Conservation (phyloP, 1,140 invertebrate species). For the Arctopsyche grandis region DNA sequence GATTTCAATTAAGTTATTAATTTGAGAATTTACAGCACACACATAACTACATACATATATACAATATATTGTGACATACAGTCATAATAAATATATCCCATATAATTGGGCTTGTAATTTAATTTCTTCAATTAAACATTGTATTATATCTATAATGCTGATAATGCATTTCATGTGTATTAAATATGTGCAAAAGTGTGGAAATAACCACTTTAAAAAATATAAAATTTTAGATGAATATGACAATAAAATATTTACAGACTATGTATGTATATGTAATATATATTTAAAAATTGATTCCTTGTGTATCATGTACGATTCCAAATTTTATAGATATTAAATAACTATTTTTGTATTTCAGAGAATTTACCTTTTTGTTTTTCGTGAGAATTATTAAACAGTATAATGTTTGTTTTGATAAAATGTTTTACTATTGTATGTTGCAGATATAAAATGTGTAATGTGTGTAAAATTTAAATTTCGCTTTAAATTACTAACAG, state of each 20-base stretch:
- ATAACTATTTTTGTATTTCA: slow-evolving; percentile 1
- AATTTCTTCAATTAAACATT: no score
- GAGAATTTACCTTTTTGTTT: not conserved
- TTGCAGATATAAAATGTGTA: not conserved
- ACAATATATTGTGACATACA: no score
- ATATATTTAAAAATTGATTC: not conserved
- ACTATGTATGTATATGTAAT: not conserved
- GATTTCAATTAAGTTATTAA: no score
- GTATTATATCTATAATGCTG: no score
- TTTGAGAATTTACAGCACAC: no score
- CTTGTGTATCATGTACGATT: not conserved
- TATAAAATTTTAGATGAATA: not conserved
- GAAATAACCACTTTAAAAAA: not conserved
- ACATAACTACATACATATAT: no score
- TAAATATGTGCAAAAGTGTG: not conserved
- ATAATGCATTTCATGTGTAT: not conserved
- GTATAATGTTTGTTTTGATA: not conserved
- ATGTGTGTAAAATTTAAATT: not conserved
- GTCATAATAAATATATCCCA: no score
- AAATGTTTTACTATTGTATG: not conserved
- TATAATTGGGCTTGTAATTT: no score
- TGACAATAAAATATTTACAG: slow-evolving; percentile 1
- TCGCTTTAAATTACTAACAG: not conserved
- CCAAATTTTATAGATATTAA: not conserved
- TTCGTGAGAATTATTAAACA: not conserved